phyloP scores from a whole-genome alignment of 2,113 vertebrate genomes.

The Leptocoma aspasia region DNA sequence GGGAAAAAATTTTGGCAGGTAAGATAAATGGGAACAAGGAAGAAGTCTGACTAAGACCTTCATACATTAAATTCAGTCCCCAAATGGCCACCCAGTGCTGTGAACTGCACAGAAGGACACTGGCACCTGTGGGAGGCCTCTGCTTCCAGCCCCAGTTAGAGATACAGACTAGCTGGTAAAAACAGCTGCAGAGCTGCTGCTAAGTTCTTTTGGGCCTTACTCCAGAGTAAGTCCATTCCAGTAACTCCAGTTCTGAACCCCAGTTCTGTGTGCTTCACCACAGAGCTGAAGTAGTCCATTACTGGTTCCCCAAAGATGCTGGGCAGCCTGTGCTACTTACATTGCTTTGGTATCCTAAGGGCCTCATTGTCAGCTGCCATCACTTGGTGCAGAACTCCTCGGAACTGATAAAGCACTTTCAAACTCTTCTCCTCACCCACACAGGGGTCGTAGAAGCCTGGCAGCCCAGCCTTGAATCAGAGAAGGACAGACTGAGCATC shows the following conservation, averaged over 20 bases:
- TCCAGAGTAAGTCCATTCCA: background rate
- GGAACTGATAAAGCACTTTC: constrained; percentile 98
- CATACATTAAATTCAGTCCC: background rate
- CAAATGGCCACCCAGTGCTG: background rate
- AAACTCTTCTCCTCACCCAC: constrained; percentile 96
- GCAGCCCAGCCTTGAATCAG: constrained; percentile 85
- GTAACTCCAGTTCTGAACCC: background rate
- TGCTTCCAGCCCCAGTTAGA: background rate
- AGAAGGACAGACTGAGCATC: background rate
- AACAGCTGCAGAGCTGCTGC: background rate
- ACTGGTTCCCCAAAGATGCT: background rate
- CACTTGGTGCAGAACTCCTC: constrained; percentile 96
- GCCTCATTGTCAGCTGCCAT: constrained; percentile 88
- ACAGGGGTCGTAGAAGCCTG: constrained; percentile 96
- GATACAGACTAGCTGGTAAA: background rate
- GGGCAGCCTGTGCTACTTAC: constrained; percentile 71
- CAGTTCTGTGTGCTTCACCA: background rate
- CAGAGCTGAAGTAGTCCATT: background rate
- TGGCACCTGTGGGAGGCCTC: background rate
- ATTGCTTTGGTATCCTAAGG: constrained; percentile 99
- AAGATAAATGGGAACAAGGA: background rate
- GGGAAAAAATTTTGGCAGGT: background rate
- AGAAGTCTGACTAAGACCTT: background rate
- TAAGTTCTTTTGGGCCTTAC: background rate
- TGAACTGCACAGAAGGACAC: background rate